A percentile compares a stretch with the other conserved stretches of the same genome.
These are phyloP conservation scores for Metellina segmentata DNA, from an alignment of 2,888 invertebrate genomes.

Conservation along the genomic window DNA sequence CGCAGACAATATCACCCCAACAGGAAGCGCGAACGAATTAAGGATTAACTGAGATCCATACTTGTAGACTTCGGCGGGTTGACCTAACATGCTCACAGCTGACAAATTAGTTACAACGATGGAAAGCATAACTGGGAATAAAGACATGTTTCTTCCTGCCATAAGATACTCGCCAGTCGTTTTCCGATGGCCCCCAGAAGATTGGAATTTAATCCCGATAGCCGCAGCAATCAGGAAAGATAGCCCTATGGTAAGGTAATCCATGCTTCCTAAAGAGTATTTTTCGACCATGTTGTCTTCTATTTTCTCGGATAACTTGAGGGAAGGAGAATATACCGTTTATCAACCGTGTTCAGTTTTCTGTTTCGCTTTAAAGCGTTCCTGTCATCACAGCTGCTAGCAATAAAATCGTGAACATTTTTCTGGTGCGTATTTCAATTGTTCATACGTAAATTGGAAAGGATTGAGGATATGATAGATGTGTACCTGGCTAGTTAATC, in stretches of 20 bases:
- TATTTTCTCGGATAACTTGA: neutral
- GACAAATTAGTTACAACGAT: slow-evolving; percentile 9
- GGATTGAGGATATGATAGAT: no score
- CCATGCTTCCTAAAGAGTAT: neutral
- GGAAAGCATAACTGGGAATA: slow-evolving; percentile 30
- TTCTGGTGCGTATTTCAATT: no score
- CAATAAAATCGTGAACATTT: no score
- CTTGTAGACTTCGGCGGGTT: slow-evolving; percentile 23
- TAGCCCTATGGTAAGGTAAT: neutral
- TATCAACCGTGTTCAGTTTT: no score
- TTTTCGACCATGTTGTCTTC: neutral
- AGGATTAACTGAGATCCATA: neutral
- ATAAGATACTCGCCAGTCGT: slow-evolving; percentile 1
- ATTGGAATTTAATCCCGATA: slow-evolving; percentile 30
- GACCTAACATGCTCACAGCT: neutral
- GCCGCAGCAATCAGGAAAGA: neutral
- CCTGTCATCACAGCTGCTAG: no score
- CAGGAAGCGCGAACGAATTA: neutral
- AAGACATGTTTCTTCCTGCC: slow-evolving; percentile 48
- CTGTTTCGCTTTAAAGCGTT: no score
- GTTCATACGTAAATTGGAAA: no score
- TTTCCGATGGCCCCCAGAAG: neutral
- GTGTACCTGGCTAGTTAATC: no score
- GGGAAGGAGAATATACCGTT: no score
- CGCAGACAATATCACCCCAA: slow-evolving; percentile 6